Percentiles rank a stretch among this genome's conserved stretches.
phyloP scores from a whole-genome alignment of 1,140 invertebrate species.

The Sycophila sp. region DNA sequence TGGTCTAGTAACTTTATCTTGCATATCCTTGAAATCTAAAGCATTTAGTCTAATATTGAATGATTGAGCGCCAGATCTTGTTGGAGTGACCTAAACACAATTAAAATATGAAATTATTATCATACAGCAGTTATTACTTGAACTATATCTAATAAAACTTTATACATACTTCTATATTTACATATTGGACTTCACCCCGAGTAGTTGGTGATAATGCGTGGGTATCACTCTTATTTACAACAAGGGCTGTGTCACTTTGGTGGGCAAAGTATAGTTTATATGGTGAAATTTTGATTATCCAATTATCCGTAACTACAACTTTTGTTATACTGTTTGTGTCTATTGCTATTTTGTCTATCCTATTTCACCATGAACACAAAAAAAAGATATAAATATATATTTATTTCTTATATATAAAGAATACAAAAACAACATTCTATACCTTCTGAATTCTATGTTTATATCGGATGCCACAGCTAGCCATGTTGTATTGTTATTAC shows the following conservation, averaged over 20 bases:
- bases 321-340: constrained; percentile 75
- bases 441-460: constrained; percentile 82
- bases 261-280: constrained; percentile 80
- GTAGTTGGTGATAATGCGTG: constrained; percentile 74
- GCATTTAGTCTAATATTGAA: constrained; percentile 82
- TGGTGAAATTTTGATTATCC: constrained; percentile 87
- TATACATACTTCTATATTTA: constrained; percentile 75
- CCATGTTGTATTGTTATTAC: constrained; percentile 72
- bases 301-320: constrained; percentile 84
- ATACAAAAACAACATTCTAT: constrained; percentile 36
- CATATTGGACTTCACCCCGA: constrained; percentile 77
- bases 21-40: constrained; percentile 80
- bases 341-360: constrained; percentile 80
- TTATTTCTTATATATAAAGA: constrained; percentile 22
- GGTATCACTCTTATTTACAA: constrained; percentile 79
- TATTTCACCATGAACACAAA: too few species aligned
- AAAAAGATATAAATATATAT: constrained; percentile 34
- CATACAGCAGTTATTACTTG: neutral
- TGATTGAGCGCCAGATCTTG: constrained; percentile 64
- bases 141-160: too few species aligned
- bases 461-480: constrained; percentile 76
- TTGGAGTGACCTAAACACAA: constrained; percentile 70
- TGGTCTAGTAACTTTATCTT: constrained; percentile 78
- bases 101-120: neutral
- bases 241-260: constrained; percentile 80